phyloP scores from a whole-genome alignment of 2,113 vertebrate species.

The Ploceus nigricollis region DNA sequence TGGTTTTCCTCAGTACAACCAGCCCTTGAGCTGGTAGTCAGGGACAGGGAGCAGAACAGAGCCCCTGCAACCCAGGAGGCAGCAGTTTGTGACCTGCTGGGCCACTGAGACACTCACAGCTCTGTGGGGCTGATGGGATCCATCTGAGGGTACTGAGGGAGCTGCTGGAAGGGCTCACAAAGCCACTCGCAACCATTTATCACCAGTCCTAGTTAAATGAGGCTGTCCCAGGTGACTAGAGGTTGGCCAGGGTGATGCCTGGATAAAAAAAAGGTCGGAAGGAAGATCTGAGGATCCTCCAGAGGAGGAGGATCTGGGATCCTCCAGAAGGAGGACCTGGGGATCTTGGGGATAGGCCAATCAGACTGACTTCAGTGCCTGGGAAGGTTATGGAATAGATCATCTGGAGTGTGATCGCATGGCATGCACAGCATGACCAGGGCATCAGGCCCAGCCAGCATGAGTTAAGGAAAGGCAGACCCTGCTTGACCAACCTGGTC shows the following conservation, averaged over 20 bases:
- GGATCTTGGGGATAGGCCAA: neutral
- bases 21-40: neutral
- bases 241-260: too few relatives aligned
- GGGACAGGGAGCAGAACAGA: neutral
- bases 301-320: too few relatives aligned
- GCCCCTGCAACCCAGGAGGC: neutral
- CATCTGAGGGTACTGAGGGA: neutral
- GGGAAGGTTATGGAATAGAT: neutral
- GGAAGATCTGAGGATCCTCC: neutral
- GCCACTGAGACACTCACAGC: neutral
- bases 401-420: too few relatives aligned
- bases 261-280: fast-evolving
- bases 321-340: too few relatives aligned
- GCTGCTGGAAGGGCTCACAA: neutral
- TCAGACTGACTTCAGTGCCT: neutral
- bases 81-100: neutral
- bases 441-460: neutral
- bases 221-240: neutral
- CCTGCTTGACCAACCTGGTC: neutral
- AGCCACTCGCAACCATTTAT: neutral
- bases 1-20: neutral
- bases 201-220: neutral
- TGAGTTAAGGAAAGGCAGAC: neutral
- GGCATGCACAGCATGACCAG: too few relatives aligned
- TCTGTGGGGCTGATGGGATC: neutral